Percentiles rank a stretch among this genome's conserved stretches.
Conservation (phyloP, 2,113 vertebrate genomes). For the Arenaria interpres region DNA sequence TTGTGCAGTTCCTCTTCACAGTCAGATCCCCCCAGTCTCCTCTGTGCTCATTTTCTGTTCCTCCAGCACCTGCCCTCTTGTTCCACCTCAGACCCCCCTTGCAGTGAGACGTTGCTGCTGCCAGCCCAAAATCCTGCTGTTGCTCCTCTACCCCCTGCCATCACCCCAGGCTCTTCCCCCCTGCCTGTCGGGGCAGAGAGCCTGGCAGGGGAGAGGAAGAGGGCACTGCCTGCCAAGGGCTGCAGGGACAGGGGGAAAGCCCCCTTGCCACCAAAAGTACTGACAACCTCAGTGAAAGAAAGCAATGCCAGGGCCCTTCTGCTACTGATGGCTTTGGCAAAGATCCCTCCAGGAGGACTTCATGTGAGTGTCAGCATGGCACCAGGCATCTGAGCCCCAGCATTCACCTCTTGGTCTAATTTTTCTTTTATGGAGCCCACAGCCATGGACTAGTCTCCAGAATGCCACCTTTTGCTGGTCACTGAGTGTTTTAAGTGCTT, state of each 20-base stretch:
- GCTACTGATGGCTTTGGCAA: not conserved
- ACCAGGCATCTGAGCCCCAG: not conserved
- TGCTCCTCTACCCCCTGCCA: fast-evolving
- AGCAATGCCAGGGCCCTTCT: not conserved
- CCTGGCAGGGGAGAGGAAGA: not conserved
- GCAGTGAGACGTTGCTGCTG: not conserved
- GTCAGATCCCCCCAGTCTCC: not conserved
- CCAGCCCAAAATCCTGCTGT: not conserved
- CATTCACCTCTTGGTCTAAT: not conserved
- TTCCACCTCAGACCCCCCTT: not conserved
- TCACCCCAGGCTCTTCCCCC: not conserved
- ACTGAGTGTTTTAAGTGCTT: not conserved
- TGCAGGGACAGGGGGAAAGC: not conserved
- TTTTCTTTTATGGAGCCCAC: not conserved
- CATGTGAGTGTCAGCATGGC: not conserved
- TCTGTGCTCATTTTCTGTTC: not conserved
- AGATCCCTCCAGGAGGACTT: not conserved
- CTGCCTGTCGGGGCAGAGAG: not conserved
- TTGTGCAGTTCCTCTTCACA: not conserved
- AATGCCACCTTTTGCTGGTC: not conserved
- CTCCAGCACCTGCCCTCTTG: fast-evolving
- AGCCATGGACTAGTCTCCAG: not conserved
- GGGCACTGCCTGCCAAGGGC: not conserved
- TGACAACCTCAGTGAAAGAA: not conserved
- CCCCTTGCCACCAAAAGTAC: not conserved